A percentile compares a stretch with the other conserved stretches of the same genome.
Conservation (phyloP, 2,888 invertebrate species). For the Eristalis arbustorum region DNA sequence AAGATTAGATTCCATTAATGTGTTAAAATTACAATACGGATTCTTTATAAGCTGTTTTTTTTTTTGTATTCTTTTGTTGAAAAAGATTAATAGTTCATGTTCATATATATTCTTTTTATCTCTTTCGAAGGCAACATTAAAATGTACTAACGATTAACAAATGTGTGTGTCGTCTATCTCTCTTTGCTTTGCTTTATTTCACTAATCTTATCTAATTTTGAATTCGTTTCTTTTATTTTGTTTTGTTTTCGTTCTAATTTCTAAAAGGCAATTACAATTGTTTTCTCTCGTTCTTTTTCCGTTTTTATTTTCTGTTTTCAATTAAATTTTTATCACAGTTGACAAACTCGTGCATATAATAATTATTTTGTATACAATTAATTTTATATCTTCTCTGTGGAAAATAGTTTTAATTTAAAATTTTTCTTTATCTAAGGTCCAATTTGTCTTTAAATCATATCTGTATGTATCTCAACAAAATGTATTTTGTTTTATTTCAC, state of each 20-base stretch:
- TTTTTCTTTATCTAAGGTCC: constrained; percentile 5
- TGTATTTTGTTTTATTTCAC: background rate
- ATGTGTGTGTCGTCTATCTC: constrained; percentile 12
- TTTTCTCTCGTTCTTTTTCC: constrained; percentile 18
- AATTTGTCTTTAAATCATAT: background rate
- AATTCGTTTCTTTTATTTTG: constrained; percentile 22
- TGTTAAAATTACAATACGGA: constrained; percentile 59
- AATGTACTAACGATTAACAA: constrained; percentile 60
- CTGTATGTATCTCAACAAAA: background rate
- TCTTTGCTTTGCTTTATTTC: background rate
- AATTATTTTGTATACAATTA: background rate
- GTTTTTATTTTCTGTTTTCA: constrained; percentile 24
- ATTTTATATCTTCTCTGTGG: background rate
- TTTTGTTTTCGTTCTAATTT: constrained; percentile 28
- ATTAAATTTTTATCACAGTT: constrained; percentile 64
- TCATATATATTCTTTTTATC: constrained; percentile 18
- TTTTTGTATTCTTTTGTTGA: constrained; percentile 1
- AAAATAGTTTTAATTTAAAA: constrained; percentile 15
- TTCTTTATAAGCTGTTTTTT: constrained; percentile 4
- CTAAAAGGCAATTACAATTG: constrained; percentile 67
- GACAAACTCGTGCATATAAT: constrained; percentile 57
- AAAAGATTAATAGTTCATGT: constrained; percentile 30
- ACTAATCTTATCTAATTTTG: constrained; percentile 3
- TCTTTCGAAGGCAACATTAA: constrained; percentile 61
- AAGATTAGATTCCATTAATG: constrained; percentile 54